Percentiles rank a stretch among this genome's conserved stretches.
These are phyloP conservation scores for Boloria euphrosyne DNA, from an alignment of 2,888 invertebrate genomes.

Conservation along the genomic window DNA sequence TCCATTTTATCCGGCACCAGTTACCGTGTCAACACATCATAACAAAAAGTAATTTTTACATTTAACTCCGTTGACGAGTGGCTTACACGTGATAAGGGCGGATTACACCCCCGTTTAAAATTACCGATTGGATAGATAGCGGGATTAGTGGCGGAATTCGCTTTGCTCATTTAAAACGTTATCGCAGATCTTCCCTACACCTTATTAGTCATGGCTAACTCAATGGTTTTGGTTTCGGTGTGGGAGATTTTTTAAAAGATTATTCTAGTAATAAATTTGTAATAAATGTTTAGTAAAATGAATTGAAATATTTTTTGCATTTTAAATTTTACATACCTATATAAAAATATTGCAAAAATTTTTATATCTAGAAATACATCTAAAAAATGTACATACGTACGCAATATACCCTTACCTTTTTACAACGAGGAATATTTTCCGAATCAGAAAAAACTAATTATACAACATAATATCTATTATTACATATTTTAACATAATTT, in stretches of 20 bases:
- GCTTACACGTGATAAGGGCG: constrained; percentile 70
- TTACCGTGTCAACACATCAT: constrained; percentile 21
- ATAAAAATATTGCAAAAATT: too few species aligned
- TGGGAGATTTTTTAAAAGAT: constrained; percentile 7
- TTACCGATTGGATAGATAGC: constrained; percentile 51
- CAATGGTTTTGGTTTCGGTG: constrained; percentile 5
- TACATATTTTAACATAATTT: too few species aligned
- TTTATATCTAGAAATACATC: too few species aligned
- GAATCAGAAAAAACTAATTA: too few species aligned
- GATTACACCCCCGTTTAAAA: constrained; percentile 66
- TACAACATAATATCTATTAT: too few species aligned
- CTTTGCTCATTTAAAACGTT: constrained; percentile 39
- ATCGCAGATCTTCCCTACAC: constrained; percentile 35
- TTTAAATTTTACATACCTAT: too few species aligned
- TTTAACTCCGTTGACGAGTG: constrained; percentile 56
- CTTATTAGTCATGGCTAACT: constrained; percentile 27
- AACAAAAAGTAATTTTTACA: constrained; percentile 27
- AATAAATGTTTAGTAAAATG: too few species aligned
- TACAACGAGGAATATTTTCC: too few species aligned
- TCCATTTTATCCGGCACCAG: too few species aligned
- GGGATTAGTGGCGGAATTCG: constrained; percentile 38
- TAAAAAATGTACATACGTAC: too few species aligned
- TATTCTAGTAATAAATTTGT: not conserved
- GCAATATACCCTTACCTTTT: too few species aligned
- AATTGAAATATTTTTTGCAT: too few species aligned